A percentile compares a stretch with the other conserved stretches of the same genome.
Evolutionary conservation across 1,140 invertebrate species (phyloP).

Genomic region (Nomia melanderi): DNA sequence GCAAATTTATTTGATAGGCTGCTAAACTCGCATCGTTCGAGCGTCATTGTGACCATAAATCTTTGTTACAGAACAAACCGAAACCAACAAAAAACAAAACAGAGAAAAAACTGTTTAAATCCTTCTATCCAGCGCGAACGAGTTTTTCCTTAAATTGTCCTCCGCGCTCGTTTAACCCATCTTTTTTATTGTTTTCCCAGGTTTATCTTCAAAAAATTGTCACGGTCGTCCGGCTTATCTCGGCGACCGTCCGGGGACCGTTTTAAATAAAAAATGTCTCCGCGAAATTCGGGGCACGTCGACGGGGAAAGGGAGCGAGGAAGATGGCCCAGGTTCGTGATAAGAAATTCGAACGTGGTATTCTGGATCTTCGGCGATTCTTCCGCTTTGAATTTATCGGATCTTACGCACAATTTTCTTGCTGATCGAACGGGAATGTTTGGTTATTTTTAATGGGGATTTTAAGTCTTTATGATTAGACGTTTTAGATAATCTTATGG

Average conservation of each 20-base stretch:
- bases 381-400: neutral
- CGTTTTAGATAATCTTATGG: too few relatives aligned
- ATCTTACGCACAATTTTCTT: too few relatives aligned
- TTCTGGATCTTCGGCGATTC: neutral
- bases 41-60: neutral
- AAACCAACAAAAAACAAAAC: too few relatives aligned
- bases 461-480: too few relatives aligned
- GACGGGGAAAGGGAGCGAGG: neutral
- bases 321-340: conserved; percentile 1
- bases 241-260: neutral
- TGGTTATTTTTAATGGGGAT: too few relatives aligned
- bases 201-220: conserved; percentile 16
- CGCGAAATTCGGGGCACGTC: conserved; percentile 15
- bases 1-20: neutral
- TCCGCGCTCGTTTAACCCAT: too few relatives aligned
- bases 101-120: neutral
- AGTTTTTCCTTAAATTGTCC: neutral
- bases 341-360: conserved; percentile 19
- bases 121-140: neutral
- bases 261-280: conserved; percentile 33
- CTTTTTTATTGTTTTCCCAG: neutral
- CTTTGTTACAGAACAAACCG: too few relatives aligned
- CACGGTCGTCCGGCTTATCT: neutral
- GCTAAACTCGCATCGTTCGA: neutral
- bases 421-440: too few relatives aligned